Conservation (phyloP, 1,140 invertebrate genomes). For the Hylaeus volcanicus region DNA sequence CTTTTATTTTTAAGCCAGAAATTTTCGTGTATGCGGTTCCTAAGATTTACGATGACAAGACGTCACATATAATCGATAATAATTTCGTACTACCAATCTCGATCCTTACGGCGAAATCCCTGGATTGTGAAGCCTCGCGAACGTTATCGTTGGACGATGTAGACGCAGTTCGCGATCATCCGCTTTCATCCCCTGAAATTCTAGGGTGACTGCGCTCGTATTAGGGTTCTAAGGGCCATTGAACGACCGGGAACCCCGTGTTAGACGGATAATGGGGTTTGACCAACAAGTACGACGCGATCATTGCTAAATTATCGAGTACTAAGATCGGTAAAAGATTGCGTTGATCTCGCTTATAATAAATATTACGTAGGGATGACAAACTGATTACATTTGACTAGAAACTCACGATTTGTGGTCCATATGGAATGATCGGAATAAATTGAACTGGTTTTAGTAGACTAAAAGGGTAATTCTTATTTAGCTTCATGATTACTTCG, state of each 20-base stretch:
- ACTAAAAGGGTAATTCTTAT: too few relatives aligned
- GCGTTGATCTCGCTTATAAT: neutral
- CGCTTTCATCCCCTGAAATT: conserved; percentile 54
- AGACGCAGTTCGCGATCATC: conserved; percentile 40
- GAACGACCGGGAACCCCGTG: conserved; percentile 11
- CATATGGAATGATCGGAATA: too few relatives aligned
- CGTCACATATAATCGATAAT: conserved; percentile 46
- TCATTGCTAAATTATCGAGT: conserved; percentile 5
- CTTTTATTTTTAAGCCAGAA: neutral
- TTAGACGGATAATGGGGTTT: conserved; percentile 42
- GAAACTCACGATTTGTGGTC: too few relatives aligned
- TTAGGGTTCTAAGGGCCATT: conserved; percentile 33
- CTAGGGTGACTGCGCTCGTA: conserved; percentile 27
- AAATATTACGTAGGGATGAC: too few relatives aligned
- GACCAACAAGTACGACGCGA: conserved; percentile 15
- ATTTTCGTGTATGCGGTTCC: neutral
- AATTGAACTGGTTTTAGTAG: too few relatives aligned
- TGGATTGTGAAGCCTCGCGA: neutral
- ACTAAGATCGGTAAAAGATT: neutral
- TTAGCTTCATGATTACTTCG: too few relatives aligned
- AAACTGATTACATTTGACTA: too few relatives aligned
- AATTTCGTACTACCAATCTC: conserved; percentile 34
- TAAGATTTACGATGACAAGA: conserved; percentile 38
- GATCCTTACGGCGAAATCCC: conserved; percentile 24
- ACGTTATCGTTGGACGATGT: conserved; percentile 41